Evolutionary conservation across 30 jellyfish, hydroid and myxozoan genomes (phyloP), one percentile per base, ranked within the genome.

Genomic region (Hydra vulgaris): DNA sequence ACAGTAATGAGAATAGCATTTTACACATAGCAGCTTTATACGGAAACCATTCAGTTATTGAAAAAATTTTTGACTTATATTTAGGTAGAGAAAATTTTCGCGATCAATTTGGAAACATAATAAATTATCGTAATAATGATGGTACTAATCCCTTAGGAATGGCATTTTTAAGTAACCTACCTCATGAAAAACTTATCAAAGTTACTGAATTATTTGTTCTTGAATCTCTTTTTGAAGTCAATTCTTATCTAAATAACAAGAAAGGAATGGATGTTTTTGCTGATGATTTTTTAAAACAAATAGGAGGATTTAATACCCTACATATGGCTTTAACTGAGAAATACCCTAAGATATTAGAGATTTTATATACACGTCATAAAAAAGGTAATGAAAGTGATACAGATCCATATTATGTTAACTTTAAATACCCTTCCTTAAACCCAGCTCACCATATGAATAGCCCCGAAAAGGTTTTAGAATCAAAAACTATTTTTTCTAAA

Each of bases 101-200:
- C 12, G 61, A 40, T 40, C 61, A 40, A 40, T 40, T 40, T 40
- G 27, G 27, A 12, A 20, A 20, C 56, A 17, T 71, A 17, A 0
- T 71, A 23, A 71, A 71, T 53, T 53, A 71, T 12, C 79, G 79
- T 12, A 15, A 71, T 20, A 71, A 71, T 17, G 79, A 71, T 71
- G 79, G 79, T 15, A 71, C 79, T n/a, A 71, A 71, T 12, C 79
- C 79, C 27, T 20, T 71, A 53, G 79, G 79, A 15, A 71, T 71
- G 79, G 79, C 79, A 1, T 71, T 71, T 1, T 53, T 71, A 20
- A 40, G 61, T 40, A 40, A 40, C 61, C 61, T 40, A 12, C 61
- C 61, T 40, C 61, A 12, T 40, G 61, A 40, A 40, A 40, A 40
- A 40, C 61, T 40, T 40, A 12, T 3, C 12, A 40, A 40, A 40